Conservation (phyloP, 35 echinoderm and acorn worm species). For the Antedon bifida region DNA sequence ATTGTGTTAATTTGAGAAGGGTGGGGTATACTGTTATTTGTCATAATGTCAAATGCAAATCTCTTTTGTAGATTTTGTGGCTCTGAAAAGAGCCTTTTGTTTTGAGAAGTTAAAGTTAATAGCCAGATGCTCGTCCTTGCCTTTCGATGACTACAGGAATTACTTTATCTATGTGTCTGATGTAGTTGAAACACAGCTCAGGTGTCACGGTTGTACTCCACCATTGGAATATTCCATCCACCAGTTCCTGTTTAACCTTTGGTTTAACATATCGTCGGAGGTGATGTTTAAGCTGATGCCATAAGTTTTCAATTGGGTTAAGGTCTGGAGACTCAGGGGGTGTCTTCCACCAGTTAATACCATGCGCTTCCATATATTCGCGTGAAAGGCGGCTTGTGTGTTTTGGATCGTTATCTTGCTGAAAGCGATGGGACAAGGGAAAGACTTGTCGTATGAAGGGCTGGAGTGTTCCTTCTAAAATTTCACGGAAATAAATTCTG, state of each 20-base stretch:
- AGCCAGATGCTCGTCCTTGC: slow-evolving; percentile 23
- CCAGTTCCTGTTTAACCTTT: slow-evolving; percentile 14
- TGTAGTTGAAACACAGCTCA: slow-evolving; percentile 30
- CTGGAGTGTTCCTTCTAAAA: slow-evolving; percentile 26
- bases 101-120: slow-evolving; percentile 7
- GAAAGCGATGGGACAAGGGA: slow-evolving; percentile 17
- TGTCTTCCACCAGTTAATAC: slow-evolving; percentile 37
- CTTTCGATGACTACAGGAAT: slow-evolving; percentile 34
- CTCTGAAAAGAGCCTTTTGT: neutral
- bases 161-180: slow-evolving; percentile 42
- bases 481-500: slow-evolving; percentile 20
- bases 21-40: too few species aligned
- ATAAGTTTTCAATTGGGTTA: slow-evolving; percentile 41
- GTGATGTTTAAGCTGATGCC: slow-evolving; percentile 27
- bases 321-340: slow-evolving; percentile 41
- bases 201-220: slow-evolving; percentile 30
- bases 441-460: slow-evolving; percentile 30
- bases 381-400: slow-evolving; percentile 18
- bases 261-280: slow-evolving; percentile 10
- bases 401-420: slow-evolving; percentile 64
- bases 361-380: neutral
- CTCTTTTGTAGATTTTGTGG: neutral
- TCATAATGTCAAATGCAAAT: neutral
- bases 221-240: slow-evolving; percentile 9
- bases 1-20: too few species aligned